Percentiles rank a stretch among this genome's conserved stretches.
Conservation (phyloP, 1,140 invertebrate species). For the Drosophila arizonae region DNA sequence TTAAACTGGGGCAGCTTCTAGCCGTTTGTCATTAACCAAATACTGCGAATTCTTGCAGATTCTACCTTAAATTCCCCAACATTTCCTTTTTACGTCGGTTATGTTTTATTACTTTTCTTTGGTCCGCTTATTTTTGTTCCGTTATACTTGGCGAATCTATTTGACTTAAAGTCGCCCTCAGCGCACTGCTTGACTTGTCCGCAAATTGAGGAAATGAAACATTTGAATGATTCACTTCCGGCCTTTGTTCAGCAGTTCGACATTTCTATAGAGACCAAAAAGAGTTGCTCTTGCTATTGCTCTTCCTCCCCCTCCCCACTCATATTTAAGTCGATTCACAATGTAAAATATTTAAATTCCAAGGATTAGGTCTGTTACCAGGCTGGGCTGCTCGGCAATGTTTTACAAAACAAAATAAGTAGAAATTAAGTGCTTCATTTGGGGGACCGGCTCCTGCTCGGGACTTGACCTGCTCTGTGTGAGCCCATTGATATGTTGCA, state of each 20-base stretch:
- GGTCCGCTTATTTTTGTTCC: constrained; percentile 24
- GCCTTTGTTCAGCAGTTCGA: constrained; percentile 30
- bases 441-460: too few species aligned
- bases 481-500: constrained; percentile 18
- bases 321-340: constrained; percentile 43
- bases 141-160: not conserved
- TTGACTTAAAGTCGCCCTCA: constrained; percentile 32
- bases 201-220: constrained; percentile 74
- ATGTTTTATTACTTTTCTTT: constrained; percentile 34
- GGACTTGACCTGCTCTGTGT: not conserved
- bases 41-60: not conserved
- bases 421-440: constrained; percentile 8
- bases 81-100: not conserved
- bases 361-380: constrained; percentile 20
- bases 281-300: constrained; percentile 44
- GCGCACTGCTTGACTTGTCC: constrained; percentile 11
- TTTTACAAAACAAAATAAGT: constrained; percentile 2
- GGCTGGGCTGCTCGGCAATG: not conserved
- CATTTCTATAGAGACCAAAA: constrained; percentile 20
- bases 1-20: constrained; percentile 8
- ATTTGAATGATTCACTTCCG: constrained; percentile 78
- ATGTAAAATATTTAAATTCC: constrained; percentile 56
- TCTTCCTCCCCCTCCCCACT: not conserved
- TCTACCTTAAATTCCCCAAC: constrained; percentile 4
- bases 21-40: constrained; percentile 16